These are phyloP conservation scores for Drosophila sordidula DNA, from an alignment of 2,888 invertebrate genomes.

Conservation along the genomic window DNA sequence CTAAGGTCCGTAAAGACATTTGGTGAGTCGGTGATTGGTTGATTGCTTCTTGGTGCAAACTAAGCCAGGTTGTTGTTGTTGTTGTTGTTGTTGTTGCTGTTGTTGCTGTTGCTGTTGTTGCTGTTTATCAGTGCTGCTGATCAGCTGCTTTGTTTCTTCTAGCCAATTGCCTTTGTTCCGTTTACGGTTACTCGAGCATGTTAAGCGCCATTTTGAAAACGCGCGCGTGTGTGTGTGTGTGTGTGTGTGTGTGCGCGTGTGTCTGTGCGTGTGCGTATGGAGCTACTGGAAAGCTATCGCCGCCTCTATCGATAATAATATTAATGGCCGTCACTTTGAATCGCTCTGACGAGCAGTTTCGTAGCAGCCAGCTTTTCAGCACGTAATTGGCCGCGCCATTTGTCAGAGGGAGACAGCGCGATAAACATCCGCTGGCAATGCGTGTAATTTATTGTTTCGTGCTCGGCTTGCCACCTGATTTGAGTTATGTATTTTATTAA, in stretches of 20 bases:
- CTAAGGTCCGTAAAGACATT: constrained; percentile 23
- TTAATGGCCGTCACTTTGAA: neutral
- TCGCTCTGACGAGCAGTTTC: neutral
- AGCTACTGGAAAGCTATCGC: neutral
- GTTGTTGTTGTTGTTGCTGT: neutral
- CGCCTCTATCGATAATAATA: neutral
- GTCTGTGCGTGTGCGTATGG: neutral
- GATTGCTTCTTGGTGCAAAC: constrained; percentile 30
- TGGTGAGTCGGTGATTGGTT: constrained; percentile 29
- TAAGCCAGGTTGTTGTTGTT: constrained; percentile 20
- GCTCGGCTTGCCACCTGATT: neutral
- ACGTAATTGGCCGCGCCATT: neutral
- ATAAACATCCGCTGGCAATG: constrained; percentile 1
- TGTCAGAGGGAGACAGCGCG: constrained; percentile 1
- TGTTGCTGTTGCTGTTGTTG: neutral
- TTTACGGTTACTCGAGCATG: neutral
- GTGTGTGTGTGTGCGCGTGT: neutral
- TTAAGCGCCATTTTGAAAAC: constrained; percentile 9
- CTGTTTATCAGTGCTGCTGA: constrained; percentile 11
- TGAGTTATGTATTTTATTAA: neutral
- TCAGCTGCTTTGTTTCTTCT: constrained; percentile 1
- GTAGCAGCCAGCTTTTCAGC: neutral
- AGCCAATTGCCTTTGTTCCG: neutral
- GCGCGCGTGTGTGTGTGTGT: no score
- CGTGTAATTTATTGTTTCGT: neutral